Conservation (phyloP, 2,113 vertebrate species). For the Poicephalus meyeri region DNA sequence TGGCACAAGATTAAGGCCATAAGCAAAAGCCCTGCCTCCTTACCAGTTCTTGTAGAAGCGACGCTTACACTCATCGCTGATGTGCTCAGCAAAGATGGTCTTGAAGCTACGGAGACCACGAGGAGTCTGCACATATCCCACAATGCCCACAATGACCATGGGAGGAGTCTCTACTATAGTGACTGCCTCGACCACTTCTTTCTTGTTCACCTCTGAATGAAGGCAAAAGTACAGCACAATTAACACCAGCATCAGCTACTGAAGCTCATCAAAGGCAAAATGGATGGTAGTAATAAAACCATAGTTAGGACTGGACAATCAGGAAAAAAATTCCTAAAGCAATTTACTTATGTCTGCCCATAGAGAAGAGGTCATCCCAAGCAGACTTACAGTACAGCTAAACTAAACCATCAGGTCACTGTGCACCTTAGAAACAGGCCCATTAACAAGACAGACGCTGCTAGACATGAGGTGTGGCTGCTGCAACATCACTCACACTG, state of each 20-base stretch:
- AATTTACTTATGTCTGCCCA: neutral
- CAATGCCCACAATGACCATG: conserved; percentile 93
- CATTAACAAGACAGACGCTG: neutral
- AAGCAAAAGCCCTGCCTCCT: conserved; percentile 15
- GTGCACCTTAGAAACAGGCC: neutral
- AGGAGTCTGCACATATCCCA: conserved; percentile 92
- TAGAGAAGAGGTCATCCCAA: neutral
- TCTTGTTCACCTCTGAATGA: conserved; percentile 95
- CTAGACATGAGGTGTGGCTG: neutral
- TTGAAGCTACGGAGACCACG: conserved; percentile 94
- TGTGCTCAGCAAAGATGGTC: conserved; percentile 94
- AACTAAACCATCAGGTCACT: neutral
- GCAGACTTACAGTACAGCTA: neutral
- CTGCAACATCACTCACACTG: neutral
- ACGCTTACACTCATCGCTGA: conserved; percentile 97
- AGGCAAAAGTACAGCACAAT: neutral
- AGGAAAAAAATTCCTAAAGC: rapidly evolving
- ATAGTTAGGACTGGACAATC: neutral
- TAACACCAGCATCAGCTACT: neutral
- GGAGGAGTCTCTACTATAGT: conserved; percentile 95
- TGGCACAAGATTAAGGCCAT: rapidly evolving
- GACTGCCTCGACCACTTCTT: conserved; percentile 96
- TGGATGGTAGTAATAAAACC: neutral
- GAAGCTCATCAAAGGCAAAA: neutral
- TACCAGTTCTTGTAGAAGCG: conserved; percentile 99